Evolutionary conservation across 2,888 invertebrate species (phyloP), one percentile per base, ranked within the genome.

Genomic region (Cheiracanthium punctorium): DNA sequence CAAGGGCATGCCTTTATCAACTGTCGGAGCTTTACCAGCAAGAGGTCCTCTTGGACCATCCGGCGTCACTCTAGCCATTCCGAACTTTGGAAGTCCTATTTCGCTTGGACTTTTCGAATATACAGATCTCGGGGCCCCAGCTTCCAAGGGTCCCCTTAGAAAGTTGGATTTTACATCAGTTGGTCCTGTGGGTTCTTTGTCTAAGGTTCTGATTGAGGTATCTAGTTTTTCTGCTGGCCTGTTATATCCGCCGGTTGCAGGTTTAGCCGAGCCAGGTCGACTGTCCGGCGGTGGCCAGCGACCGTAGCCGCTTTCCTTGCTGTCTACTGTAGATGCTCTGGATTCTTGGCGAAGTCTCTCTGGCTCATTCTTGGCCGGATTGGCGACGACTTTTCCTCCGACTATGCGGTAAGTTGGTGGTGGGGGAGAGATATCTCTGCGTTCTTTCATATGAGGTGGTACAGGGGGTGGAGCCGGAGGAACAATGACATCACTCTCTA

Each of bases 381-480:
- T 80, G 73, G 80, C 72, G 28, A 74, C 52, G 37, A 82, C 77
- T 67, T 76, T 79, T 8, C 82, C 82, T 0, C 71, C 82, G 8
- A 82, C 82, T 33, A 80, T 75, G 8, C 79, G 48, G 20, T 87
- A 82, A 20, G 79, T 65, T 14, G 82, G 82, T 7, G 87, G 81
- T 0, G 79, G 77, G 2, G 81, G 80, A 8, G 58, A 33, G 12
- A 65, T n/a, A 10, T 74, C 74, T 0, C 77, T 30, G 0, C 77
- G 52, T 28, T 77, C 82, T 33, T 80, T 74, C 71, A 82, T 65
- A 52, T 88, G 86, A 12, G 80, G 79, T 4, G 89, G 87, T 1
- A 87, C 75, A 14, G 82, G 89, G 5, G 89, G 89, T 7, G 89
- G 89, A 0, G 89, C 88, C 1, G 89, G 89, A 10, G 89, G 88